Conservation (phyloP, 2,797 vertebrate genomes). For the Erithacus rubecula region DNA sequence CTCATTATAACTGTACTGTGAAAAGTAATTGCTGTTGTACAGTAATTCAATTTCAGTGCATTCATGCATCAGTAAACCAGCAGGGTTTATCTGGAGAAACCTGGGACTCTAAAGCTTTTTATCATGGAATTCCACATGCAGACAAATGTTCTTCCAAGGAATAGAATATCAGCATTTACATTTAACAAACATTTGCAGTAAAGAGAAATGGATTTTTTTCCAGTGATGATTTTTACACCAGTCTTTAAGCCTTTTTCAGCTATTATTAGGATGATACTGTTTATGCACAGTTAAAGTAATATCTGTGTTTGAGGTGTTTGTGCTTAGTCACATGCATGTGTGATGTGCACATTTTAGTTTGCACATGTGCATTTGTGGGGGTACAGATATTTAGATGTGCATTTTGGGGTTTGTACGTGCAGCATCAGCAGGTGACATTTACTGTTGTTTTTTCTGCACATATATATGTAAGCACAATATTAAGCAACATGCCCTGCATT, state of each 20-base stretch:
- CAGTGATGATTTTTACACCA: constrained; percentile 50
- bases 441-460: background rate
- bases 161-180: constrained; percentile 73
- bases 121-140: constrained; percentile 84
- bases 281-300: background rate
- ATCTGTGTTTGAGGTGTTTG: background rate
- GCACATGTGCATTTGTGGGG: background rate
- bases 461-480: background rate
- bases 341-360: background rate
- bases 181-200: constrained; percentile 72
- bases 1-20: constrained; percentile 78
- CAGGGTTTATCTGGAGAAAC: constrained; percentile 83
- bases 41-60: constrained; percentile 89
- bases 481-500: background rate
- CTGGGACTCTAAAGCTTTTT: constrained; percentile 83
- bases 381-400: fast-evolving
- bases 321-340: background rate
- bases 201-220: constrained; percentile 53
- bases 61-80: constrained; percentile 80
- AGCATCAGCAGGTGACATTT: background rate
- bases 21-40: constrained; percentile 86
- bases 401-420: background rate
- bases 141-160: constrained; percentile 70
- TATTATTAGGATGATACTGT: background rate
- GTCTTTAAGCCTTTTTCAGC: constrained; percentile 22